Evolutionary conservation across 2,888 invertebrate genomes (phyloP), one percentile per base, ranked within the genome.

Genomic region (Caenorhabditis sp.): DNA sequence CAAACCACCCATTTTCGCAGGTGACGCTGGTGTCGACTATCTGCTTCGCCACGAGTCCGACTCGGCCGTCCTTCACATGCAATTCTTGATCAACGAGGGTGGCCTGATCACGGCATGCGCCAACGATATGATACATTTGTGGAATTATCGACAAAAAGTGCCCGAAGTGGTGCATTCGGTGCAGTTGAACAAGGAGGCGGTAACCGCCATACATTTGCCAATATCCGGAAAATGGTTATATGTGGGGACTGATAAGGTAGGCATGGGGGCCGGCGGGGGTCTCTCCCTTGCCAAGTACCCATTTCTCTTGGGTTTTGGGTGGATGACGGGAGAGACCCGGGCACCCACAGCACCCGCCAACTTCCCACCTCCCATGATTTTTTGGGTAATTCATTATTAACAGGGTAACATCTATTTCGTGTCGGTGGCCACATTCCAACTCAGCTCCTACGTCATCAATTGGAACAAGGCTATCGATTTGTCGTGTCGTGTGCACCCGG

Each of bases 391-490:
- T 27, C 59, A n/a, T 27, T 54, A 50, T 59, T 23, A 75, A 25
- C 92, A 94, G 84, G 99, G 99, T 81, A 99, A 99, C 91, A 93
- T 97, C 87, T 96, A 99, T 90, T 92, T 97, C 82, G 94, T 97
- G 88, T 94, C 97, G 90, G 93, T 97, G 87, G 97, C 97, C 90
- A 93, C 93, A 85, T 99, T 99, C 91, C 91, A 92, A 87, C 92
- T 99, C 86, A 96, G 96, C 88, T 96, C 97, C 80, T 99, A 99
- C 91, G 92, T 96, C 90, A 95, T 99, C 91, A 97, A 97, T 92
- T 99, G 99, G 99, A 99, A 99, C 91, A 99, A 99, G 91, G 95
- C 97, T 87, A 97, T 99, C 90, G 99, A 97, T 92, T 92, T 96
- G 96, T 97, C 82, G 88, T 87, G 87, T 63, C 94, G 94, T 90